Conservation (phyloP, 2,113 vertebrate genomes). For the Eulemur rufifrons region DNA sequence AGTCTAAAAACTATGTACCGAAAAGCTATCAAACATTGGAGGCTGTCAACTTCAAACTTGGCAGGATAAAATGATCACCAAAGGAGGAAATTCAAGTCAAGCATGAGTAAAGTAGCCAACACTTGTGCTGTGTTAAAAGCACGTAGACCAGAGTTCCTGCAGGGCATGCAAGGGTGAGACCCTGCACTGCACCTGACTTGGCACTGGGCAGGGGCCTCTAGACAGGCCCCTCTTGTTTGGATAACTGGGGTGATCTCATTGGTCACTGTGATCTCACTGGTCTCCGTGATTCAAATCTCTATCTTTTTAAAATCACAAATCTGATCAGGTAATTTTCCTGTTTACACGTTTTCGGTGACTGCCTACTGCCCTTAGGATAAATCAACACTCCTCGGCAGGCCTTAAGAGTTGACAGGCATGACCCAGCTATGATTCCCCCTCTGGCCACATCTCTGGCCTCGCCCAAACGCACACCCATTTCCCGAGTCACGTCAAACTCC, state of each 20-base stretch:
- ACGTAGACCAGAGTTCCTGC: neutral
- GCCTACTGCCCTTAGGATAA: neutral
- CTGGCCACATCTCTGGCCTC: slow-evolving; percentile 5
- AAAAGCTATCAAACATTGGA: slow-evolving; percentile 35
- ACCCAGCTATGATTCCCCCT: neutral
- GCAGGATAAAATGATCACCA: slow-evolving; percentile 32
- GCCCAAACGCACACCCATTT: neutral
- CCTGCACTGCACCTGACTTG: neutral
- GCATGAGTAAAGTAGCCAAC: neutral
- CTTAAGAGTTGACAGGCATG: neutral
- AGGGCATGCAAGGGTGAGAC: fast-evolving
- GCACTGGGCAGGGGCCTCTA: neutral
- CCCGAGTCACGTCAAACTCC: neutral
- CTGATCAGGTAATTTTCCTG: neutral
- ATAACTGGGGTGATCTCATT: neutral
- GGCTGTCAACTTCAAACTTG: neutral
- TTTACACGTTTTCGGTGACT: neutral
- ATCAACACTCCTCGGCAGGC: neutral
- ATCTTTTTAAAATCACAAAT: slow-evolving; percentile 30
- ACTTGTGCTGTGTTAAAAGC: neutral
- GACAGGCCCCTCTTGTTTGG: neutral
- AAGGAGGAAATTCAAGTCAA: slow-evolving; percentile 37
- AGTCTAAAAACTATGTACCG: slow-evolving; percentile 2
- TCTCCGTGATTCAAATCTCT: neutral
- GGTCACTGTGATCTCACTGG: neutral